These are phyloP conservation scores for Nestor notabilis DNA, from an alignment of 2,113 vertebrate species.

Conservation along the genomic window DNA sequence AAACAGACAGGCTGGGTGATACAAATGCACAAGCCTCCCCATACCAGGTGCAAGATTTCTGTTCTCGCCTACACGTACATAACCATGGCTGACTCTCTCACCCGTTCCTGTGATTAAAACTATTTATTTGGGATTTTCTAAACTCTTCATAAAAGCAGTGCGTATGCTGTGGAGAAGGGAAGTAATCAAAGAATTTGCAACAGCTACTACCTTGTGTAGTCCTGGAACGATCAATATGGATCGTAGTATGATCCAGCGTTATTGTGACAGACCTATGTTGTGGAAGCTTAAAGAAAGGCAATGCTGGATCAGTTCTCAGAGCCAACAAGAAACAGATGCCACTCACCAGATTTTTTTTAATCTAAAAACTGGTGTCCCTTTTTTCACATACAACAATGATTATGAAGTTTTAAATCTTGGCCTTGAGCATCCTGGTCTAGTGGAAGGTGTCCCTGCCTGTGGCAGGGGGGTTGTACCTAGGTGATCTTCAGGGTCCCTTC, in stretches of 20 bases:
- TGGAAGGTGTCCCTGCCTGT: not conserved
- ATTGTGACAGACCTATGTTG: not conserved
- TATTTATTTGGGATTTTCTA: not conserved
- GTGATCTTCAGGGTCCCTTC: not conserved
- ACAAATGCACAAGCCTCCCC: not conserved
- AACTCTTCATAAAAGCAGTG: not conserved
- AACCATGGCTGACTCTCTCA: not conserved
- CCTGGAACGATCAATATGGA: not conserved
- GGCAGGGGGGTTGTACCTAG: not conserved
- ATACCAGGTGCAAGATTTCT: not conserved
- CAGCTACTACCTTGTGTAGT: not conserved
- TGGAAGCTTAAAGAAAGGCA: not conserved
- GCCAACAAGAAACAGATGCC: not conserved
- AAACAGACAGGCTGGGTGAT: slow-evolving; percentile 9
- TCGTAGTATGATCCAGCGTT: rapidly evolving
- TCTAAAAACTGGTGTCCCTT: not conserved
- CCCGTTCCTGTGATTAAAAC: not conserved
- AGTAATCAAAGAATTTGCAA: not conserved
- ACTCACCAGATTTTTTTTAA: not conserved
- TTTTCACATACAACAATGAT: not conserved
- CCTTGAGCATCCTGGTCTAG: not conserved
- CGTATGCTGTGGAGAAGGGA: not conserved
- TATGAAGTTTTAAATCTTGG: not conserved
- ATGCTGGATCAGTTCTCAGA: not conserved
- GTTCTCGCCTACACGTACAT: not conserved